Conservation (phyloP, 2,888 invertebrate genomes). For the Melanargia galathea region DNA sequence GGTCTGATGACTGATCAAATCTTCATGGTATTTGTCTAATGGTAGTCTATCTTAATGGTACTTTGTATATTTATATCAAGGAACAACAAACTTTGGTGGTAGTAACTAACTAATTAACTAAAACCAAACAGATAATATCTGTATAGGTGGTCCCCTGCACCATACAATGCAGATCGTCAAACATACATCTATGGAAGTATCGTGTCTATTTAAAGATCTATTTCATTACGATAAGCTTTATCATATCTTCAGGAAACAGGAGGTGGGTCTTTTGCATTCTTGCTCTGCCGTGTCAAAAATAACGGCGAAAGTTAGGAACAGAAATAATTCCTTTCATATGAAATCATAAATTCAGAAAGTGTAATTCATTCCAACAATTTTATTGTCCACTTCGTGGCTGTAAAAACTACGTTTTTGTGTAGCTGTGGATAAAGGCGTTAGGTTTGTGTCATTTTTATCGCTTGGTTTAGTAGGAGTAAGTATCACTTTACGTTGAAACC, state of each 20-base stretch:
- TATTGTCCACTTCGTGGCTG: constrained; percentile 12
- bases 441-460: constrained; percentile 23
- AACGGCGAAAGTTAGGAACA: not conserved
- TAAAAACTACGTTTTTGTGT: constrained; percentile 19
- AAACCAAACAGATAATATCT: no score
- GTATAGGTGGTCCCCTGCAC: no score
- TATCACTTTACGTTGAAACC: constrained; percentile 23
- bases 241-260: not conserved
- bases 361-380: constrained; percentile 13
- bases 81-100: no score
- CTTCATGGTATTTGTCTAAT: no score
- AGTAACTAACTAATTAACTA: no score
- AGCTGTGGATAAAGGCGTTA: constrained; percentile 18
- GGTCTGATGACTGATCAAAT: no score
- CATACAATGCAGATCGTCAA: no score
- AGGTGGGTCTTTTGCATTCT: not conserved
- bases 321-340: constrained; percentile 9
- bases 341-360: constrained; percentile 15
- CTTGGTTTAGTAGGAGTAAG: constrained; percentile 25
- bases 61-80: no score
- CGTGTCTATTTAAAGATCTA: no score
- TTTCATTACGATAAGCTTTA: no score
- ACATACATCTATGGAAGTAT: no score
- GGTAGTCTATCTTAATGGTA: no score
- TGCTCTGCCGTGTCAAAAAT: not conserved